Evolutionary conservation across 2,888 invertebrate species (phyloP).

Genomic region (Megaustenia siamemsis): DNA sequence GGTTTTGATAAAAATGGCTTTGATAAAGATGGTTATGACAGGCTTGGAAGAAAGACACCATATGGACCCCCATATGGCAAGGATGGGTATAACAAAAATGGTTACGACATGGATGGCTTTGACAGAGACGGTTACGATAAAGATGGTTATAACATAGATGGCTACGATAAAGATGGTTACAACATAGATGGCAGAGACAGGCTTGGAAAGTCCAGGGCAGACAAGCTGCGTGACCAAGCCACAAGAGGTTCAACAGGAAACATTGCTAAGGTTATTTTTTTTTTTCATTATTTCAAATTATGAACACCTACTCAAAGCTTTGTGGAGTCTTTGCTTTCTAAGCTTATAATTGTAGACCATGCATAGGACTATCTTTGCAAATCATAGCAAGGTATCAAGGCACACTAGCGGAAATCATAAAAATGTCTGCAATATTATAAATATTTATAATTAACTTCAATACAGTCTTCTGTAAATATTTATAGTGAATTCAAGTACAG

Average conservation of each 20-base stretch:
- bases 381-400: too few relatives aligned
- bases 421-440: too few relatives aligned
- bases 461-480: too few relatives aligned
- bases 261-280: not conserved
- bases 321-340: not conserved
- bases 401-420: too few relatives aligned
- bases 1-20: slow-evolving; percentile 38
- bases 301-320: not conserved
- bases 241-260: not conserved
- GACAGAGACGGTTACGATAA: slow-evolving; percentile 22
- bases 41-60: not conserved
- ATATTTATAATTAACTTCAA: too few relatives aligned
- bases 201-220: slow-evolving; percentile 28
- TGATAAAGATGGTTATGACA: slow-evolving; percentile 28
- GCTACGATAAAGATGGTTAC: slow-evolving; percentile 32
- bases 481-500: too few relatives aligned
- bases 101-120: slow-evolving; percentile 13
- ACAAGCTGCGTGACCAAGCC: slow-evolving; percentile 52
- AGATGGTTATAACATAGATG: slow-evolving; percentile 6
- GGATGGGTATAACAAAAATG: slow-evolving; percentile 13
- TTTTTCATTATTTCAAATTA: not conserved
- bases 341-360: not conserved
- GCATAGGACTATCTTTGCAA: too few relatives aligned
- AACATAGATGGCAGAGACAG: slow-evolving; percentile 36
- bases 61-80: slow-evolving; percentile 25